Base-by-base conservation (phyloP, 2,888 invertebrate species). In the Brenthis hecate region DNA sequence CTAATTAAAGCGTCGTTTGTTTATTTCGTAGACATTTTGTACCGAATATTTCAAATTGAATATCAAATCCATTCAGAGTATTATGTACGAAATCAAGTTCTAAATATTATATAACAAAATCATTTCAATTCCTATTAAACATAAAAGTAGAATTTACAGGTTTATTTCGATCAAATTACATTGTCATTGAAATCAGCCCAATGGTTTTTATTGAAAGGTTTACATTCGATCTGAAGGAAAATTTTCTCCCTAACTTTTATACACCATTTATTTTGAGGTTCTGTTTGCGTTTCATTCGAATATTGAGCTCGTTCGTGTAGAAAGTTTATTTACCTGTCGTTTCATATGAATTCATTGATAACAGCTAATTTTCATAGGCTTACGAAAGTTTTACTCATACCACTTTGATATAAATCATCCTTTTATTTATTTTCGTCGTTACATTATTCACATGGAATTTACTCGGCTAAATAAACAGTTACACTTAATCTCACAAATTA, bases 241-340 rank as follows among this genome's bases (percentile, higher is more conserved):
- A 73, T 78, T 78, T 77, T 73, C 75, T 72, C 75, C 73, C 75
- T 75, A 74, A 78, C 80, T 77, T 83, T 81, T 76, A 81, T 81
- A 78, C 81, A 79, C 83, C 80, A 82, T 84, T 86, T 83, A 83
- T 83, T 80, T 72, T 65, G 76, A 85, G 78, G 86, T 85, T 80
- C 76, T 87, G 81, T 87, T 87, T 85, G 84, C 82, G 76, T 86
- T 87, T 78, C 80, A 82, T 78, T 80, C 74, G 74, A 83, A 81
- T 80, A 84, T 81, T 81, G 81, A 76, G 79, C 78, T 77, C 70
- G 75, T 79, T 81, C 81, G 74, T 79, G 79, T 79, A 80, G 81
- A 80, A 84, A 85, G 82, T 87, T 87, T 87, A 85, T 83, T 86
- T 85, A 84, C 83, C 69, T 75, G 69, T 63, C 81, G 83, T 83